Evolutionary conservation across 2,888 invertebrate genomes (phyloP), one percentile per base, ranked within the genome.

Genomic region (Stenodema calcarata): DNA sequence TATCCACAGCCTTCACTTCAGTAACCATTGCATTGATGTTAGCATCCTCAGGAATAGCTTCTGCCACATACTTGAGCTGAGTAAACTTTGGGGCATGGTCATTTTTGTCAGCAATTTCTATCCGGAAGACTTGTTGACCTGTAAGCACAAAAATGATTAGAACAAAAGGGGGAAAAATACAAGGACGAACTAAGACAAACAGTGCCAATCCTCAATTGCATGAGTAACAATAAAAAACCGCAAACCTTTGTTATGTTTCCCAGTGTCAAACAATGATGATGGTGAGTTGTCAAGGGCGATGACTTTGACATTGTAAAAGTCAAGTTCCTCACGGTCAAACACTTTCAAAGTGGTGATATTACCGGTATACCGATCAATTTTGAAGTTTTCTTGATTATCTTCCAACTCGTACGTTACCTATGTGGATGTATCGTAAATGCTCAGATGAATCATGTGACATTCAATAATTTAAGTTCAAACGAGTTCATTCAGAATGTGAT

Each of bases 101-200:
- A 91, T 99, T 99, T 90, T 96, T 96, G 92, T 99, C 99, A 28
- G 96, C 97, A 70, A 99, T 98, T 90, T 95, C 95, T 90, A 99
- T 97, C 89, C 95, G 94, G 90, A 98, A 97, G 83, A 95, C 95
- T 91, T 97, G 96, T 89, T 95, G 94, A 1, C 94, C 94, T 91
- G 92, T 12, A 35, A 7, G 35, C 35, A 27, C 44, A 18, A 79
- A 35, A 41, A 41, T 41, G 18, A 42, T 18, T 2, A 41, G 35
- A 41, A 75, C 6, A 12, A 30, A 14, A 1, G n/a, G 14, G 23
- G 18, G 41, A 80, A 80, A 44, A 80, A 47, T 12, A n/a, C n/a
- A 28, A 27, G 23, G 18, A 23, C 62, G 7, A 81, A n/a, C n/a
- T n/a, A n/a, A n/a, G n/a, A n/a, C n/a, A n/a, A n/a, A n/a, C n/a